Conservation (phyloP, 2,113 vertebrate species). For the Ardeotis arabs region DNA sequence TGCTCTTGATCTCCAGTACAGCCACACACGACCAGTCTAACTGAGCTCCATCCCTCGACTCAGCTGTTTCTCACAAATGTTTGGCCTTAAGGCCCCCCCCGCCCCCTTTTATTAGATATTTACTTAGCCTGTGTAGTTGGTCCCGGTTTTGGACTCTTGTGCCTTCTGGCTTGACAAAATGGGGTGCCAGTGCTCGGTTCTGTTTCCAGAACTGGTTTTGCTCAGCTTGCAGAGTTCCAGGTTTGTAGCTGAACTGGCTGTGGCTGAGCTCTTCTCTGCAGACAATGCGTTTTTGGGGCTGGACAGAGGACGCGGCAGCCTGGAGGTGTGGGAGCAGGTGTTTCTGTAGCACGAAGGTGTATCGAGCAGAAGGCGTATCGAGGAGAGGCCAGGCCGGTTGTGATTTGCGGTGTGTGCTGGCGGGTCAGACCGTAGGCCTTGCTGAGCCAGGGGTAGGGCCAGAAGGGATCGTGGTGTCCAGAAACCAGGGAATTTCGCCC, state of each 20-base stretch:
- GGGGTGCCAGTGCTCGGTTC: neutral
- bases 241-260: neutral
- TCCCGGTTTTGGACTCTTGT: neutral
- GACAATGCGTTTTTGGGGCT: neutral
- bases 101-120: neutral
- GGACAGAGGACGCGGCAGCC: neutral
- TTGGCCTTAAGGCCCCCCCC: neutral
- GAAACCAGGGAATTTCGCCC: neutral
- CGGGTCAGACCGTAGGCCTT: neutral
- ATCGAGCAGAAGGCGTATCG: fast-evolving
- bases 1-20: neutral
- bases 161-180: neutral
- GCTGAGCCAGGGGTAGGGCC: neutral
- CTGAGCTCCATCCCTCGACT: neutral
- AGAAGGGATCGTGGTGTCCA: neutral
- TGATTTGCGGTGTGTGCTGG: neutral
- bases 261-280: neutral
- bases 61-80: neutral
- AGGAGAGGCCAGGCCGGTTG: neutral
- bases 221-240: neutral
- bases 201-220: neutral
- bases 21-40: neutral
- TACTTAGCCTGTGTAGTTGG: neutral
- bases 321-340: neutral
- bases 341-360: neutral